Evolutionary conservation across 2,888 invertebrate genomes (phyloP), one percentile per base, ranked within the genome.

Genomic region (Anoplius nigerrimus): DNA sequence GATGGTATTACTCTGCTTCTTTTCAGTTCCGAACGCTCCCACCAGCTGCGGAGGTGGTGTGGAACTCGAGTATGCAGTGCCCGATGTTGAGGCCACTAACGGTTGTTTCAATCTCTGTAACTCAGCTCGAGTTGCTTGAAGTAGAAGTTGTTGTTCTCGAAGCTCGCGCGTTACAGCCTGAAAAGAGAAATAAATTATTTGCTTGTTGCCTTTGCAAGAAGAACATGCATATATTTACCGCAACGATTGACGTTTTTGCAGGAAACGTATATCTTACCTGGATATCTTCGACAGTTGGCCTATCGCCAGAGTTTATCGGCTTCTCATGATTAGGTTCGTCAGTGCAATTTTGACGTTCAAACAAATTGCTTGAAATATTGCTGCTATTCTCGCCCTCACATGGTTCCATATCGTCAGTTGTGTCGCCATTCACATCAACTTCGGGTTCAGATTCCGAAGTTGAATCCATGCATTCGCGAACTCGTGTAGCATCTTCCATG

Each of bases 151-250:
- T 68, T 88, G 88, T 73, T 88, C 88, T 56, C 84, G 86, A 42
- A 88, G 69, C 66, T 88, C 88, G 42, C 78, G 80, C 0, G 86
- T 87, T 2, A 87, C 83, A 20, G 85, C 84, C 86, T 88, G n/a
- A n/a, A n/a, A 22, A 16, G 20, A 42, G 2, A 34, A 16, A 51
- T 13, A 34, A 66, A 34, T 55, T 51, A 61, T 22, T 22, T 22
- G 13, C 43, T 43, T 45, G n/a, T 18, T 18, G n/a, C 34, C 11
- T 34, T 34, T 13, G 34, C 1, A 1, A 34, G 11, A 6, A 34
- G 1, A 34, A 34, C 34, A 34, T 11, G 34, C 2, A 1, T 6
- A 34, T 6, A 27, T 27, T 27, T 34, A 6, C 6, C 11, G 1
- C 11, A 11, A 34, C 34, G 1, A 34, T 34, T 6, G 8, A 34